phyloP scores from a whole-genome alignment of 2,113 vertebrate genomes.

The Gavialis gangeticus region DNA sequence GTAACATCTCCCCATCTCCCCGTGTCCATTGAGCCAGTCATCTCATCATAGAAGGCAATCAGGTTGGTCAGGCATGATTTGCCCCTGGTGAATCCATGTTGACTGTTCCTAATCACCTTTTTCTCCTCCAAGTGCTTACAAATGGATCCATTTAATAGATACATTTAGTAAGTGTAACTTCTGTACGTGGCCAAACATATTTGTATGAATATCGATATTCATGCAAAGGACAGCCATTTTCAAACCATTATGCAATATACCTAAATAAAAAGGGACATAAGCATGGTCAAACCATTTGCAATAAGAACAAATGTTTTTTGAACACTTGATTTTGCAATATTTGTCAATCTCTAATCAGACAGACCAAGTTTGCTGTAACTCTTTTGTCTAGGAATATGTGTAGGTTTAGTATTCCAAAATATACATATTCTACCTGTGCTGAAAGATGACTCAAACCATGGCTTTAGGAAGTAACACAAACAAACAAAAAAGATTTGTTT shows the following conservation, averaged over 20 bases:
- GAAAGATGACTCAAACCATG: background rate
- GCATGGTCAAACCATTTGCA: conserved; percentile 45
- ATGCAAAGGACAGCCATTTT: conserved; percentile 13
- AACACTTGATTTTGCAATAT: conserved; percentile 3
- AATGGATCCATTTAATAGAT: no score
- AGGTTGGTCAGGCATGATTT: no score
- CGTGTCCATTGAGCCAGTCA: no score
- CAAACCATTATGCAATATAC: conserved; percentile 32
- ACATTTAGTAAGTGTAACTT: no score
- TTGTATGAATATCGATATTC: conserved; percentile 43
- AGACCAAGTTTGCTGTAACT: background rate
- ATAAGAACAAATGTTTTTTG: background rate
- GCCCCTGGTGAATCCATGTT: no score
- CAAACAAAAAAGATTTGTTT: background rate
- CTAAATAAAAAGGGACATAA: conserved; percentile 48
- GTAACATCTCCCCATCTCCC: no score
- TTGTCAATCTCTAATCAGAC: background rate
- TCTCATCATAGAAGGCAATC: no score
- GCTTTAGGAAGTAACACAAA: background rate
- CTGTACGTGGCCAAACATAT: background rate
- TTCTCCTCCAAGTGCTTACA: no score
- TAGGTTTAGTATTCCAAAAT: background rate
- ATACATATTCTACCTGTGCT: background rate
- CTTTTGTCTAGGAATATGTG: background rate
- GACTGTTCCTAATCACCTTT: no score